These are phyloP conservation scores for Tenodera sinensis DNA, from an alignment of 2,888 invertebrate genomes.

Conservation along the genomic window DNA sequence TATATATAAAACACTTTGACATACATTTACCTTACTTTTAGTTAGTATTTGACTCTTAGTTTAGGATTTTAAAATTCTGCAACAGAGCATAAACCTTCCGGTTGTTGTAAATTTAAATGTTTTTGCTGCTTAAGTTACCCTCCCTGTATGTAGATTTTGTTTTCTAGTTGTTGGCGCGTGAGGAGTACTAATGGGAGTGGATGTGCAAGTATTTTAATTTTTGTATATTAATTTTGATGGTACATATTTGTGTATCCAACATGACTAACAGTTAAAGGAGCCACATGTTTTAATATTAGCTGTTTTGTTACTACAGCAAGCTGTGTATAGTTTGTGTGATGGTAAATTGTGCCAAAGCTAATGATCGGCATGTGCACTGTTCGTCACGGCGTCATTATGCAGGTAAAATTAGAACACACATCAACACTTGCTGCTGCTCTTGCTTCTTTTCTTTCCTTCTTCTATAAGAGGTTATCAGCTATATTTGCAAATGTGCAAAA, in stretches of 20 bases:
- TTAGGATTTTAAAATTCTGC: background rate
- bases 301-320: conserved; percentile 1
- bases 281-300: background rate
- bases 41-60: background rate
- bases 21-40: background rate
- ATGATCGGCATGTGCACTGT: background rate
- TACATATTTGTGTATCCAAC: background rate
- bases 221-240: background rate
- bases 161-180: background rate
- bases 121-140: background rate
- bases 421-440: background rate
- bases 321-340: background rate
- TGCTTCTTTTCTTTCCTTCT: background rate
- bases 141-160: background rate
- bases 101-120: background rate
- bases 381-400: background rate
- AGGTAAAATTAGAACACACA: background rate
- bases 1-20: background rate
- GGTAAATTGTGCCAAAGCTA: conserved; percentile 7
- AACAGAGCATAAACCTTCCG: background rate
- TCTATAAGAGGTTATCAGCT: background rate
- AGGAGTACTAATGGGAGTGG: background rate
- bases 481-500: background rate
- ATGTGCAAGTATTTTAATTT: background rate
- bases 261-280: background rate